These are phyloP conservation scores for Esperia sulphurella DNA, from an alignment of 2,888 invertebrate species.

Conservation along the genomic window DNA sequence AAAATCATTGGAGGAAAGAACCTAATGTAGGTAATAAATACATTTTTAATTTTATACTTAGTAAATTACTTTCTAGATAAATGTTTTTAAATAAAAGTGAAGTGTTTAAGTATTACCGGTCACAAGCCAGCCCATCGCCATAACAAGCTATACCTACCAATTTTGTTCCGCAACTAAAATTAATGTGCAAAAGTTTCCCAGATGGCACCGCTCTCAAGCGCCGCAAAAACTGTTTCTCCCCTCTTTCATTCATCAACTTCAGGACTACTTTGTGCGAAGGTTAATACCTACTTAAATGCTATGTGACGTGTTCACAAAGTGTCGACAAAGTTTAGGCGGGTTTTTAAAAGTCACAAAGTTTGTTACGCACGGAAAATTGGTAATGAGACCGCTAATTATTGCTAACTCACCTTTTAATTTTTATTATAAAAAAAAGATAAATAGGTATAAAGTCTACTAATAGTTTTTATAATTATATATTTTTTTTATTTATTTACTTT, in stretches of 20 bases:
- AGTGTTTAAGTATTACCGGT: not conserved
- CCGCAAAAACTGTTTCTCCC: constrained; percentile 8
- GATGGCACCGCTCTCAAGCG: constrained; percentile 8
- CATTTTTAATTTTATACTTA: too few relatives aligned
- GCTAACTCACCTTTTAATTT: too few relatives aligned
- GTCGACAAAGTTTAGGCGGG: not conserved
- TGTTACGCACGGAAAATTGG: not conserved
- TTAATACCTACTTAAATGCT: constrained; percentile 4
- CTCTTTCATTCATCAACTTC: constrained; percentile 13
- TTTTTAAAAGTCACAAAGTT: not conserved
- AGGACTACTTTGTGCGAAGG: constrained; percentile 8
- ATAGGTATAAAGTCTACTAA: too few relatives aligned
- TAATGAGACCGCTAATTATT: not conserved
- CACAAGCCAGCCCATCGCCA: not conserved
- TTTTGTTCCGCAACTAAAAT: constrained; percentile 12
- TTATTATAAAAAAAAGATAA: too few relatives aligned
- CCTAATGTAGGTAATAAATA: too few relatives aligned
- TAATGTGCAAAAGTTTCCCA: constrained; percentile 13
- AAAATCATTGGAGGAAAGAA: too few relatives aligned
- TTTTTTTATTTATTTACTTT: too few relatives aligned
- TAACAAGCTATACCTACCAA: not conserved
- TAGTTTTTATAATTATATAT: too few relatives aligned
- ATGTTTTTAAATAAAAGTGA: too few relatives aligned
- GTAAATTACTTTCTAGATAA: too few relatives aligned
- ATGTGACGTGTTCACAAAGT: not conserved